Conservation (phyloP, 1,140 invertebrate species). For the Drosophila grimshawi region DNA sequence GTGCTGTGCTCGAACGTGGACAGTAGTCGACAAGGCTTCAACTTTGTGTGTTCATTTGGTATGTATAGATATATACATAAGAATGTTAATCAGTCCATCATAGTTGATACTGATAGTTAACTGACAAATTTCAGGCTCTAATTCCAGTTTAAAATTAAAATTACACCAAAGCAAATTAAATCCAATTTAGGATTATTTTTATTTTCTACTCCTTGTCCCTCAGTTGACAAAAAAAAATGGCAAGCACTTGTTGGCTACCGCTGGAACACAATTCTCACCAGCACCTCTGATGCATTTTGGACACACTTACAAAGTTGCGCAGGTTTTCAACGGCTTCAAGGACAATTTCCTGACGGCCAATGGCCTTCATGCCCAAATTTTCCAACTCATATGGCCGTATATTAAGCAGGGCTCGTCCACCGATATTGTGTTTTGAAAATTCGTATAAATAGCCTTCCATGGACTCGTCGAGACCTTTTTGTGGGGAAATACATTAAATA, state of each 20-base stretch:
- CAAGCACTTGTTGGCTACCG: background rate
- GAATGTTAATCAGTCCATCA: too few species aligned
- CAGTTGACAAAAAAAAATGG: too few species aligned
- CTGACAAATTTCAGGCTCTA: too few species aligned
- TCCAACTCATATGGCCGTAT: slow-evolving; percentile 94
- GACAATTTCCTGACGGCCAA: slow-evolving; percentile 97
- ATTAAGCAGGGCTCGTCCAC: slow-evolving; percentile 92
- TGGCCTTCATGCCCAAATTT: slow-evolving; percentile 91
- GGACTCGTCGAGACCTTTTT: slow-evolving; percentile 91
- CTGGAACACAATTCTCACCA: background rate
- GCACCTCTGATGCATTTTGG: background rate
- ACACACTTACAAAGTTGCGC: slow-evolving; percentile 91
- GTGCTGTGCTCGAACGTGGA: too few species aligned
- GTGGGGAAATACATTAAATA: background rate
- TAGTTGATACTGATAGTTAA: too few species aligned
- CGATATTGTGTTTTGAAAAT: slow-evolving; percentile 92
- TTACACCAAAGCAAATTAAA: too few species aligned
- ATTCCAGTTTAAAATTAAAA: too few species aligned
- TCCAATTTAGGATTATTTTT: too few species aligned
- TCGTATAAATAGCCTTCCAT: slow-evolving; percentile 92
- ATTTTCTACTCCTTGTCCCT: too few species aligned
- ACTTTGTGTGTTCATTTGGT: too few species aligned
- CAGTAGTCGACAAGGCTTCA: too few species aligned
- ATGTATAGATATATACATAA: too few species aligned
- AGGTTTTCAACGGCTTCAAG: slow-evolving; percentile 95